A percentile compares a stretch with the other conserved stretches of the same genome.
Evolutionary conservation across 2,113 vertebrate genomes (phyloP).

Genomic region (Ploceus nigricollis): DNA sequence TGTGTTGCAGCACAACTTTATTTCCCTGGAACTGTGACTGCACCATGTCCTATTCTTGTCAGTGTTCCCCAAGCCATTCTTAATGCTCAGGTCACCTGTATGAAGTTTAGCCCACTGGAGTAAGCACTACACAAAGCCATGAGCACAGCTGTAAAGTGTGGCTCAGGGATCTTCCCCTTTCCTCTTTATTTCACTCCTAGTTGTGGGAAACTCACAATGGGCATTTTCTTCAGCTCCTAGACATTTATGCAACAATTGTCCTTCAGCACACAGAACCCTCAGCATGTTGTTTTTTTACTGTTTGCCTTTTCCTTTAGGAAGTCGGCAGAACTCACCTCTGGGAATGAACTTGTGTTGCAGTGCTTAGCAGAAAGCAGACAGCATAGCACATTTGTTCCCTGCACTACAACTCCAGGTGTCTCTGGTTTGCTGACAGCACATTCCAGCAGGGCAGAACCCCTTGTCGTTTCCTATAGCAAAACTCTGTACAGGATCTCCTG

Average conservation of each 20-base stretch:
- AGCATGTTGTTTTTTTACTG: background rate
- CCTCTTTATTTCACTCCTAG: background rate
- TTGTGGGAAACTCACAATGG: background rate
- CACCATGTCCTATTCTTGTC: background rate
- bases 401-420: background rate
- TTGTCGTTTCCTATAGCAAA: background rate
- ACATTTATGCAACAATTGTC: background rate
- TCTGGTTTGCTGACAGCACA: background rate
- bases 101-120: background rate
- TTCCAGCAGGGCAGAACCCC: background rate
- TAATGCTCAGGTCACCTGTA: background rate
- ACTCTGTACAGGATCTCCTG: background rate
- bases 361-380: background rate
- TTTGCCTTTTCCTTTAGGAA: background rate
- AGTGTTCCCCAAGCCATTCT: background rate
- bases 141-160: background rate
- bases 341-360: background rate
- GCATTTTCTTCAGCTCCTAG: background rate
- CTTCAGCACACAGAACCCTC: background rate
- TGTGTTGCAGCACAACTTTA: background rate
- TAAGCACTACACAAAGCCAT: background rate
- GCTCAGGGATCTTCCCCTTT: background rate
- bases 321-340: background rate
- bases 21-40: background rate
- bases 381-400: background rate